Conservation (phyloP, 2,113 vertebrate genomes). For the Haliaeetus leucogaster region DNA sequence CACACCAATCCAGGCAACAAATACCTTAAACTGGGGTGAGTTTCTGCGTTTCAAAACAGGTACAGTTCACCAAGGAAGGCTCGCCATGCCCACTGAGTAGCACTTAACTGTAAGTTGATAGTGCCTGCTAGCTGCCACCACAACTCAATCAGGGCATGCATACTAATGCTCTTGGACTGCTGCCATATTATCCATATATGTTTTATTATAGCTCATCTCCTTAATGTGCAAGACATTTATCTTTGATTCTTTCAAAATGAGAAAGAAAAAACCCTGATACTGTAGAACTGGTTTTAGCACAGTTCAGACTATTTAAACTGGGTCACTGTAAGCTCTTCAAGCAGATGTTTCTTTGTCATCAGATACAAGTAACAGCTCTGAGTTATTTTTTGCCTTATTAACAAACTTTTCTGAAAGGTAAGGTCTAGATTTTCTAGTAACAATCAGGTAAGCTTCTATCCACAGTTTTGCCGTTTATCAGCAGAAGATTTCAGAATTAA, state of each 20-base stretch:
- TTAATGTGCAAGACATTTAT: conserved; percentile 45
- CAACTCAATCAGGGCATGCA: background rate
- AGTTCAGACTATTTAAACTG: background rate
- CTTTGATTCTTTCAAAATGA: conserved; percentile 44
- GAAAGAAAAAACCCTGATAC: background rate
- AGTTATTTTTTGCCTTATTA: background rate
- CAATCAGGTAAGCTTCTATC: background rate
- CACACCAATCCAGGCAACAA: background rate
- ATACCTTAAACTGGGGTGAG: background rate
- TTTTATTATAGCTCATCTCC: conserved; percentile 48
- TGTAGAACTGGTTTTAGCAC: background rate
- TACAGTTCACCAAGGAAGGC: background rate
- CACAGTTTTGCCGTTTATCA: background rate
- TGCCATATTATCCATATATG: conserved; percentile 43
- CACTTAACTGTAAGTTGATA: background rate
- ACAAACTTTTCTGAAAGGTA: background rate
- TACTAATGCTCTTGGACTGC: conserved; percentile 36
- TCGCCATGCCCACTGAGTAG: background rate
- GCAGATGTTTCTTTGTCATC: conserved; percentile 12
- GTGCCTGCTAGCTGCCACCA: conserved; percentile 32
- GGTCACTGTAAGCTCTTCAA: conserved; percentile 3
- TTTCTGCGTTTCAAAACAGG: background rate
- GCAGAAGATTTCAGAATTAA: background rate
- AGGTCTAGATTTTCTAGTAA: background rate
- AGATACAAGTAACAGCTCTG: background rate